A percentile compares a stretch with the other conserved stretches of the same genome.
phyloP scores from a whole-genome alignment of 2,797 vertebrate genomes.

The Lophius americanus region DNA sequence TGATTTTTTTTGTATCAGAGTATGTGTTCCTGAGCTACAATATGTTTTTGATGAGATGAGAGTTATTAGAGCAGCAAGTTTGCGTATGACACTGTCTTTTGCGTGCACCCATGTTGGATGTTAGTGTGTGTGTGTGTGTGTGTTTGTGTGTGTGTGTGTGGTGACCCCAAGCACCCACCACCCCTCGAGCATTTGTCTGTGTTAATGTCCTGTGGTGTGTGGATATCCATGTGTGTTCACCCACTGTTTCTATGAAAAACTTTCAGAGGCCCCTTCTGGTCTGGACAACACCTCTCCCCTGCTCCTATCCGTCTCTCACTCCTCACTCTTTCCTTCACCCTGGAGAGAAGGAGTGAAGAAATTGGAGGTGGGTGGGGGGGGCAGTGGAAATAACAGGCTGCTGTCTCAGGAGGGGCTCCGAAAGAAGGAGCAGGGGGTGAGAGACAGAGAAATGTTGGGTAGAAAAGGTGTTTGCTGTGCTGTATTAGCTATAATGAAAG shows the following conservation, averaged over 20 bases:
- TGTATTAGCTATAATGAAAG: constrained; percentile 50
- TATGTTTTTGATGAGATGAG: no score
- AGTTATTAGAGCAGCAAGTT: no score
- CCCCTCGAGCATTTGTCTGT: constrained; percentile 37
- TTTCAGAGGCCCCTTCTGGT: constrained; percentile 79
- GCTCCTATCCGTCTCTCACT: constrained; percentile 75
- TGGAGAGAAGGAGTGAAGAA: constrained; percentile 69
- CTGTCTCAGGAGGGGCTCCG: constrained; percentile 76
- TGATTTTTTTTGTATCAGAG: no score
- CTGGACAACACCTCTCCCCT: constrained; percentile 77
- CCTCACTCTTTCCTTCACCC: constrained; percentile 82
- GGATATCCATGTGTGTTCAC: constrained; percentile 60
- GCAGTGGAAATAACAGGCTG: constrained; percentile 83
- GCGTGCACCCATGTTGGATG: not conserved
- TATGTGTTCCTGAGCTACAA: no score
- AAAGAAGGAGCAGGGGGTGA: constrained; percentile 60
- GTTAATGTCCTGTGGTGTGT: constrained; percentile 59
- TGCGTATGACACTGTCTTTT: no score
- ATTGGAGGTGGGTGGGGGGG: constrained; percentile 42
- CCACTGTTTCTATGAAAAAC: constrained; percentile 81
- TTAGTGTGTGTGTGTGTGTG: constrained; percentile 28
- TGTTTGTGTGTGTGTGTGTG: constrained; percentile 26
- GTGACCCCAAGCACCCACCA: constrained; percentile 59
- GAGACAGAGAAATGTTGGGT: constrained; percentile 50
- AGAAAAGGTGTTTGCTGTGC: constrained; percentile 64